These are phyloP conservation scores for Oryzias sinensis DNA, from an alignment of 2,797 vertebrate species.

Conservation along the genomic window DNA sequence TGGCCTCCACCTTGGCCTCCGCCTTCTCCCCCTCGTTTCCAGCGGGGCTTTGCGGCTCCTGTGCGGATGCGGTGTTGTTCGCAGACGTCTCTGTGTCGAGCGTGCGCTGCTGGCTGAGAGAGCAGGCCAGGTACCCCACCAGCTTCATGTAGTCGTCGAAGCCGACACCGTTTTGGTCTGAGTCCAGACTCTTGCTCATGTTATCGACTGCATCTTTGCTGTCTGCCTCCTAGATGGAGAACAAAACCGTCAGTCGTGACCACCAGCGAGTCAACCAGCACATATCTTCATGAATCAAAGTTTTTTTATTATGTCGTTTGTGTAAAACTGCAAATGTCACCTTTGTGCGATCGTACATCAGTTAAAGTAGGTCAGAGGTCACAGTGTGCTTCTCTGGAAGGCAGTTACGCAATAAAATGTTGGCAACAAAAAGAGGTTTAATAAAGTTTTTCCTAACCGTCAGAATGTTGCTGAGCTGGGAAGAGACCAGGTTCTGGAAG, in stretches of 20 bases:
- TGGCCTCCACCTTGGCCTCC: conserved; percentile 33
- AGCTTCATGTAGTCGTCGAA: conserved; percentile 81
- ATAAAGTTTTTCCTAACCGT: conserved; percentile 66
- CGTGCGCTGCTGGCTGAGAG: conserved; percentile 64
- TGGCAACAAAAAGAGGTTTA: conserved; percentile 14
- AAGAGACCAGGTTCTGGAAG: conserved; percentile 77
- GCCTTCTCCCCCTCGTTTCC: conserved; percentile 41
- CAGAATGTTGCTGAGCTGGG: conserved; percentile 77
- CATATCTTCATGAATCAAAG: no score
- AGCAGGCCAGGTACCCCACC: conserved; percentile 73
- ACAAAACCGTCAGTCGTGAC: conserved; percentile 10
- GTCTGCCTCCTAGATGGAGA: conserved; percentile 66
- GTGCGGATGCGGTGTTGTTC: conserved; percentile 42
- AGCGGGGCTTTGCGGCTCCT: conserved; percentile 31
- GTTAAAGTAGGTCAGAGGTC: no score
- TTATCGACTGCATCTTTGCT: conserved; percentile 69
- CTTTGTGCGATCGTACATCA: no score
- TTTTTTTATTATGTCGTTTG: no score
- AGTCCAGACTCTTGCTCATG: conserved; percentile 72
- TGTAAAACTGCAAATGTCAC: no score
- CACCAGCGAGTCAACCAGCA: conserved; percentile 17
- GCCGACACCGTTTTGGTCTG: conserved; percentile 72
- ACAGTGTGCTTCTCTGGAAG: no score
- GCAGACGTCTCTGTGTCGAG: conserved; percentile 33
- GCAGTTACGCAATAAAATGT: conserved; percentile 1